Evolutionary conservation across 2,797 vertebrate species (phyloP).

Genomic region (Naso thynnoides): DNA sequence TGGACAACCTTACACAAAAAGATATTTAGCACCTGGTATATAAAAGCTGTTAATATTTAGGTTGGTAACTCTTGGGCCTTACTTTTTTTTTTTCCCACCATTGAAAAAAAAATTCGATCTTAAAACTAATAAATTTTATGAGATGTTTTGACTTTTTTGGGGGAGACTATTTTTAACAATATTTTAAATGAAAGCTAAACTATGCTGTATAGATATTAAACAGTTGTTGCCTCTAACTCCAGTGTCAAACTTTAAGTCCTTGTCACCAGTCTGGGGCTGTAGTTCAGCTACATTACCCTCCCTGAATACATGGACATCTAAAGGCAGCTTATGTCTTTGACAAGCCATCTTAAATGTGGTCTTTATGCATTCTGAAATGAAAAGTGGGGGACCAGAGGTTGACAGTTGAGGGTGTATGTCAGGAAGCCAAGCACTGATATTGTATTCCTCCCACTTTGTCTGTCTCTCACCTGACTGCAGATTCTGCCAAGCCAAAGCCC

Average conservation of each 20-base stretch:
- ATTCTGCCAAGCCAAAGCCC: slow-evolving; percentile 84
- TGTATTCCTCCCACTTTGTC: slow-evolving; percentile 68
- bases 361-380: slow-evolving; percentile 72
- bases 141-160: not conserved
- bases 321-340: slow-evolving; percentile 58
- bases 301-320: slow-evolving; percentile 48
- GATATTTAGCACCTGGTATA: not conserved
- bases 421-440: slow-evolving; percentile 63
- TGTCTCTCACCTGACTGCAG: slow-evolving; percentile 88
- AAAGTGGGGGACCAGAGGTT: slow-evolving; percentile 70
- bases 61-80: not conserved
- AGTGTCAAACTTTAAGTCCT: slow-evolving; percentile 6
- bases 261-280: slow-evolving; percentile 38
- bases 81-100: not conserved
- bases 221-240: slow-evolving; percentile 7
- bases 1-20: not conserved
- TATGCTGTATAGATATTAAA: slow-evolving; percentile 1
- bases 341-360: slow-evolving; percentile 59
- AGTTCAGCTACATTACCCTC: slow-evolving; percentile 40
- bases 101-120: not conserved
- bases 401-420: slow-evolving; percentile 77
- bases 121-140: not conserved
- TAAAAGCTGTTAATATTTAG: slow-evolving; percentile 16
- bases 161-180: not conserved
- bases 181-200: not conserved